Evolutionary conservation across 2,888 invertebrate species (phyloP).

Genomic region (Hydroisotoma schaefferi): DNA sequence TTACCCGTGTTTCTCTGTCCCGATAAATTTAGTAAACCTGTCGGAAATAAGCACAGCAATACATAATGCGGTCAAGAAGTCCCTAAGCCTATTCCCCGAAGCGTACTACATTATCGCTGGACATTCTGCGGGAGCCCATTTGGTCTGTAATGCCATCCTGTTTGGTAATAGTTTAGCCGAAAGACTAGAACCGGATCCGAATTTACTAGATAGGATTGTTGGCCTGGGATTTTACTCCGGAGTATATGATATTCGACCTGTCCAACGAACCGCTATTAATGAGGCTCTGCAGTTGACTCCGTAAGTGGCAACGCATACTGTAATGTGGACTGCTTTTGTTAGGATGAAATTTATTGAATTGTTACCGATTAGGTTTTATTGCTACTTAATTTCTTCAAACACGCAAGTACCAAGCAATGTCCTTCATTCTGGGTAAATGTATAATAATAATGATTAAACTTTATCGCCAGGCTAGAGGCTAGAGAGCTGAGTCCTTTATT

Average conservation of each 20-base stretch:
- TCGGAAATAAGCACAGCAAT: neutral
- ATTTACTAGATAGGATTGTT: neutral
- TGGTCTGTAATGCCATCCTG: neutral
- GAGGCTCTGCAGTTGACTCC: neutral
- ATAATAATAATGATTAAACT: too few relatives aligned
- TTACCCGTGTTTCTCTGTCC: neutral
- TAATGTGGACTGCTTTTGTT: too few relatives aligned
- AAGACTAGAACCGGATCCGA: neutral
- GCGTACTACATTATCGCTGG: neutral
- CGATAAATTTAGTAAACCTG: neutral
- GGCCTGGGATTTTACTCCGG: neutral
- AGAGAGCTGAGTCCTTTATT: neutral
- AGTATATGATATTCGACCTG: slow-evolving; percentile 1
- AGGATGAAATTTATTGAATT: too few relatives aligned
- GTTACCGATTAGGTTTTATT: too few relatives aligned
- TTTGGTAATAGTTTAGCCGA: neutral
- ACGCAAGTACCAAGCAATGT: too few relatives aligned
- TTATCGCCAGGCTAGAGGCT: neutral
- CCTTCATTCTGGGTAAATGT: too few relatives aligned
- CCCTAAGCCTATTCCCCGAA: neutral
- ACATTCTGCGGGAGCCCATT: neutral
- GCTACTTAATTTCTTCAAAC: too few relatives aligned
- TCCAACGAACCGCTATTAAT: neutral
- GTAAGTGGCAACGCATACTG: too few relatives aligned
- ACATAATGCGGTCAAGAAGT: slow-evolving; percentile 2